phyloP scores from a whole-genome alignment of 2,888 invertebrate genomes.

The Horisme vitalbata region DNA sequence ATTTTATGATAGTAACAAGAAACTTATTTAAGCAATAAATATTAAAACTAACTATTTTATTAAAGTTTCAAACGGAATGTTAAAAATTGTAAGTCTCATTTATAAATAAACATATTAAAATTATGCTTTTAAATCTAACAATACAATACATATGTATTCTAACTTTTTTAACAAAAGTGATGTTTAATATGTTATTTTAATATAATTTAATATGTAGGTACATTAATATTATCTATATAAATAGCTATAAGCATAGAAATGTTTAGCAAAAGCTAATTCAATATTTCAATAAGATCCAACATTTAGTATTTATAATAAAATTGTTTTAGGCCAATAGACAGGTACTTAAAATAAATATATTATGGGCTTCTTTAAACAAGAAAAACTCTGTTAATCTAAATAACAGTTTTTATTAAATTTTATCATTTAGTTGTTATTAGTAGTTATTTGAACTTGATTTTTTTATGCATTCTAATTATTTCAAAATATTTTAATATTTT shows the following conservation, averaged over 20 bases:
- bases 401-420: no score
- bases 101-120: background rate
- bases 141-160: background rate
- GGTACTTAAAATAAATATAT: background rate
- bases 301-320: conserved; percentile 1
- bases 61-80: no score
- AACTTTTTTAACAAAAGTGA: conserved; percentile 3
- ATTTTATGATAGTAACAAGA: background rate
- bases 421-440: no score
- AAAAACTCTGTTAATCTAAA: no score
- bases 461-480: no score
- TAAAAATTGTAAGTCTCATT: no score
- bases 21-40: background rate
- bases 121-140: conserved; percentile 7
- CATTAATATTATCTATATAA: conserved; percentile 3
- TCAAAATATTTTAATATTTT: no score
- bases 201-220: conserved; percentile 11
- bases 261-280: conserved; percentile 27
- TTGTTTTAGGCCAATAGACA: background rate
- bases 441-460: no score
- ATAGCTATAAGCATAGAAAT: conserved; percentile 21
- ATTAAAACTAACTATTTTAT: no score
- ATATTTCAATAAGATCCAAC: conserved; percentile 7
- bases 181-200: conserved; percentile 1
- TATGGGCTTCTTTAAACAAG: no score